A percentile compares a stretch with the other conserved stretches of the same genome.
Conservation (phyloP, 2,113 vertebrate species). For the Antechinus stuartii region DNA sequence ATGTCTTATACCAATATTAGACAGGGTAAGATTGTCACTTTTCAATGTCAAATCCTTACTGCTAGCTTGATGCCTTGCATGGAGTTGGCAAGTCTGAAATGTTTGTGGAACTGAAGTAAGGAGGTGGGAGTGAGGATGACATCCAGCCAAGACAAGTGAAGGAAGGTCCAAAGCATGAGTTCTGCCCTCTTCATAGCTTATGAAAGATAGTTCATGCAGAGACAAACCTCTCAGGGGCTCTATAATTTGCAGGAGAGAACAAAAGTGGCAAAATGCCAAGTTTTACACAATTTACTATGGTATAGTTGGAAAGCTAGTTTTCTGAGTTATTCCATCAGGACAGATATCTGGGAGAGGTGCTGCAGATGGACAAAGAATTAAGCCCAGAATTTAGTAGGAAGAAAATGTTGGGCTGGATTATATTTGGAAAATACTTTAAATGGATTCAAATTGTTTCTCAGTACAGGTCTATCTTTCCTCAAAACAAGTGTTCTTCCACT, state of each 20-base stretch:
- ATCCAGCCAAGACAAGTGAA: background rate
- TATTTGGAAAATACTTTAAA: slow-evolving; percentile 26
- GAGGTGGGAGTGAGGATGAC: background rate
- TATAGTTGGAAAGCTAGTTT: slow-evolving; percentile 34
- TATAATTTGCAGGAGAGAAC: background rate
- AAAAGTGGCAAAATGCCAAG: background rate
- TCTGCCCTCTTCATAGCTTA: background rate
- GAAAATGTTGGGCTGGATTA: background rate
- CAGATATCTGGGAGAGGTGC: background rate
- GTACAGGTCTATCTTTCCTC: background rate
- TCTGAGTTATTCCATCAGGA: background rate
- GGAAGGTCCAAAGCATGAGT: background rate
- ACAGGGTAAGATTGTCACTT: background rate
- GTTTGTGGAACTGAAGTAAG: background rate
- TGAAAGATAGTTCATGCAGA: background rate
- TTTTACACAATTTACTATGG: background rate
- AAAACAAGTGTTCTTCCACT: background rate
- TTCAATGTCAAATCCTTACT: background rate
- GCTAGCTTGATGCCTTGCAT: background rate
- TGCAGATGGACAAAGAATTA: background rate
- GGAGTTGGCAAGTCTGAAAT: background rate
- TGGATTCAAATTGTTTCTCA: slow-evolving; percentile 7
- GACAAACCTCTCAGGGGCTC: background rate
- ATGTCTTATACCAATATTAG: background rate
- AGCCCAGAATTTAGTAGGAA: background rate